Percentiles rank a stretch among this genome's conserved stretches.
phyloP scores from a whole-genome alignment of 2,888 invertebrate species.

The Macropis europaea region DNA sequence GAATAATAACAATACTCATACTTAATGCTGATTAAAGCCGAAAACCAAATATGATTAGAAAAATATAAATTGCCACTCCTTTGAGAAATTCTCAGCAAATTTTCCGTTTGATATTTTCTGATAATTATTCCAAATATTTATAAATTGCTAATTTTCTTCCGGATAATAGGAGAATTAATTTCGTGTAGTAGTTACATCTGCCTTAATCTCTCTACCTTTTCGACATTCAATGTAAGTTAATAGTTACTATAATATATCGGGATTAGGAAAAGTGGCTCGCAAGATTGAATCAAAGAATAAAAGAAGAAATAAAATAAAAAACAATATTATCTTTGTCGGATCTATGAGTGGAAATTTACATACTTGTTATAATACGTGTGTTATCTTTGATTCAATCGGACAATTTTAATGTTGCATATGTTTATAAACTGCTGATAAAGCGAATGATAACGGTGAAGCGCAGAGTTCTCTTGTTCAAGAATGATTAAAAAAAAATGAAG shows the following conservation, averaged over 20 bases:
- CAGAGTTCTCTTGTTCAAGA: constrained; percentile 39
- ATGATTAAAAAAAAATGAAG: constrained; percentile 23
- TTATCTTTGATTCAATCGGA: constrained; percentile 62
- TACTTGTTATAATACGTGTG: constrained; percentile 37
- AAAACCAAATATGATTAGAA: too few relatives aligned
- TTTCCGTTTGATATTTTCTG: too few relatives aligned
- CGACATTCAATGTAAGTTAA: constrained; percentile 50
- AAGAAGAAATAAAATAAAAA: not conserved
- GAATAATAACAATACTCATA: too few relatives aligned
- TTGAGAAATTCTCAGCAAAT: too few relatives aligned
- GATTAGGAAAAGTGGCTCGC: constrained; percentile 41
- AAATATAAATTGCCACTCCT: too few relatives aligned
- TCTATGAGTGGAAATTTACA: not conserved
- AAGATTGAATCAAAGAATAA: constrained; percentile 39
- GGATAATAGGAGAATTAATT: constrained; percentile 3
- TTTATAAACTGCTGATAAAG: constrained; percentile 42
- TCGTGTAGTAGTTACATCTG: constrained; percentile 31
- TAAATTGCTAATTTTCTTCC: not conserved
- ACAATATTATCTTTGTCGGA: not conserved
- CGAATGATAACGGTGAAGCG: constrained; percentile 5
- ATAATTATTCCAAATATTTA: too few relatives aligned
- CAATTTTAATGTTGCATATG: constrained; percentile 58
- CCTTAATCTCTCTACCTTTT: constrained; percentile 42
- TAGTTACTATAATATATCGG: constrained; percentile 31
- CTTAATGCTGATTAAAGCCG: too few relatives aligned